phyloP scores from a whole-genome alignment of 1,140 invertebrate species.

The Polypedilum pembai region DNA sequence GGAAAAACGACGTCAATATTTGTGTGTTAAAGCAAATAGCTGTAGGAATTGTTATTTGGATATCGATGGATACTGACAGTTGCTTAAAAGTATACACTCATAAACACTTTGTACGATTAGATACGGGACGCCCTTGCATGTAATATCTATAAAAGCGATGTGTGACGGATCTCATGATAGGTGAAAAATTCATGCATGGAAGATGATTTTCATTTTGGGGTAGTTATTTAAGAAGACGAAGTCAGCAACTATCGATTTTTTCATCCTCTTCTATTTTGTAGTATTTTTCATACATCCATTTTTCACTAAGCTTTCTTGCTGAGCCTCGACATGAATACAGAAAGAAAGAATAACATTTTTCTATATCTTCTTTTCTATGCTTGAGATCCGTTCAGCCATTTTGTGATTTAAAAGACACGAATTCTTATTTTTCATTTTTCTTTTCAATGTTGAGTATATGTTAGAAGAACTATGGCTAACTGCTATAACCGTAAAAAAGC shows the following conservation, averaged over 20 bases:
- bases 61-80: background rate
- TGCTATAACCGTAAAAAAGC: too few relatives aligned
- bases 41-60: conserved; percentile 1
- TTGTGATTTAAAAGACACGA: background rate
- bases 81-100: background rate
- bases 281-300: conserved; percentile 18
- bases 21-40: background rate
- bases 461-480: too few relatives aligned
- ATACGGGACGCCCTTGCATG: background rate
- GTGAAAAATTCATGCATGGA: background rate
- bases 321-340: background rate
- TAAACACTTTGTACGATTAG: background rate
- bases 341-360: background rate
- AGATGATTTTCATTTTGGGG: background rate
- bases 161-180: background rate
- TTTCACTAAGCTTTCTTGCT: background rate
- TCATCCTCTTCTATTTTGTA: background rate
- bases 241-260: background rate
- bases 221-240: background rate
- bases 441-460: background rate
- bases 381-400: conserved; percentile 16
- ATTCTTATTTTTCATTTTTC: background rate
- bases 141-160: background rate
- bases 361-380: background rate
- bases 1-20: conserved; percentile 5